Percentiles rank a stretch among this genome's conserved stretches.
Conservation (phyloP, 2,797 vertebrate genomes). For the Phrynocephalus guinanensis region DNA sequence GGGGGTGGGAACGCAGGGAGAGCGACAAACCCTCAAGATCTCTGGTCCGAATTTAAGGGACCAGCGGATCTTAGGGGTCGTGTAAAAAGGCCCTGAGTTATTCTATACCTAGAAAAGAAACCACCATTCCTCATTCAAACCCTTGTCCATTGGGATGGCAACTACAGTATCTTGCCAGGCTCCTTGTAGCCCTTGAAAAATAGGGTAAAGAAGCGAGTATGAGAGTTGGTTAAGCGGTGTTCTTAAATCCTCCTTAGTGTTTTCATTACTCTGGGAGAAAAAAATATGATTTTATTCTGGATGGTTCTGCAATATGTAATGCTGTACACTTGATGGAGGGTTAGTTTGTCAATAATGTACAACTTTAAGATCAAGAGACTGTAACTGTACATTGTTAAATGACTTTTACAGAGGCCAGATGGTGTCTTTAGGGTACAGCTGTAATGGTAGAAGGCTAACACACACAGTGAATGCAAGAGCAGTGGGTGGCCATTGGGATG, state of each 20-base stretch:
- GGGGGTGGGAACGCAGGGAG: no score
- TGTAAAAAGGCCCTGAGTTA: no score
- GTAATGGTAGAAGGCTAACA: no score
- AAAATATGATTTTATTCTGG: background rate
- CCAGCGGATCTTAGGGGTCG: no score
- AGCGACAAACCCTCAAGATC: no score
- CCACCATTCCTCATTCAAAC: no score
- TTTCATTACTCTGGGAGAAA: background rate
- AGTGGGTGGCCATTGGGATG: background rate
- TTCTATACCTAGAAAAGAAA: no score
- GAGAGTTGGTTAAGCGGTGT: background rate
- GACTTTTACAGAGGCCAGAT: background rate
- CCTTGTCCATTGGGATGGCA: no score
- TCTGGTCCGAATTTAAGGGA: no score
- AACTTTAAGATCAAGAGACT: background rate
- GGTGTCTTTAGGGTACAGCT: background rate
- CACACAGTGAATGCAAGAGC: background rate
- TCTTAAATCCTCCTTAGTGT: background rate
- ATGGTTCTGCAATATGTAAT: background rate
- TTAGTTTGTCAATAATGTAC: background rate
- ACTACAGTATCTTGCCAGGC: no score
- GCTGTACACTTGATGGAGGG: background rate
- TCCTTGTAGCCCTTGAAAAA: background rate
- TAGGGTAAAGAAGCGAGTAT: background rate
- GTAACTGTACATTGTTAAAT: background rate